Percentiles rank a stretch among this genome's conserved stretches.
Evolutionary conservation across 2,113 vertebrate genomes (phyloP).

Genomic region (Chrysemys picta): DNA sequence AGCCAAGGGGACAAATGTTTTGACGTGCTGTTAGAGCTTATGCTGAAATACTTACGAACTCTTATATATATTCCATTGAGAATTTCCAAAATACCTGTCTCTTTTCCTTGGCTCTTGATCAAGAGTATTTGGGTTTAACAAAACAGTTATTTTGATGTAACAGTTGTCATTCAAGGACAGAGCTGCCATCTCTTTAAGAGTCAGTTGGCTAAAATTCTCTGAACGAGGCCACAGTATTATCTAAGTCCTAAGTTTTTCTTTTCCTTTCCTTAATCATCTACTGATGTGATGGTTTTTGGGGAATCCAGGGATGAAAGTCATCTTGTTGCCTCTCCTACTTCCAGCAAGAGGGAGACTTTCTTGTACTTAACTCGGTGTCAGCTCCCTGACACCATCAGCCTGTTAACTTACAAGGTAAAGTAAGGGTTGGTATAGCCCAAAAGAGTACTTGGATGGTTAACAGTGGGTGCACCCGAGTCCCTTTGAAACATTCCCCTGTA

Average conservation of each 20-base stretch:
- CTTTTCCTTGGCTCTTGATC: neutral
- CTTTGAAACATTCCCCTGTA: neutral
- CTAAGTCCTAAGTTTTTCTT: neutral
- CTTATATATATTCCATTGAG: neutral
- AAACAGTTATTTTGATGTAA: neutral
- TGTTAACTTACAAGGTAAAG: neutral
- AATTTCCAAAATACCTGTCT: neutral
- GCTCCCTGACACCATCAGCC: neutral
- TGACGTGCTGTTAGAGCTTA: neutral
- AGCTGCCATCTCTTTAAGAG: neutral
- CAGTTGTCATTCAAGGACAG: neutral
- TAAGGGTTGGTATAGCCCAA: neutral
- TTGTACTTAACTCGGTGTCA: neutral
- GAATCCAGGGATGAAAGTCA: neutral
- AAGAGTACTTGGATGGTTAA: neutral
- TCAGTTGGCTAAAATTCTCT: neutral
- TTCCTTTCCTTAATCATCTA: neutral
- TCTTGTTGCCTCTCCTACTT: neutral
- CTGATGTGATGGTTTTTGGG: neutral
- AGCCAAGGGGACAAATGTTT: neutral
- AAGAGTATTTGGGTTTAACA: neutral
- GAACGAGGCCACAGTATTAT: neutral
- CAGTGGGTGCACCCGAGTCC: neutral
- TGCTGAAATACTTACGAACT: neutral
- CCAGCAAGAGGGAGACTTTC: neutral